These are phyloP conservation scores for Brachionus angularis DNA, from an alignment of 1,140 invertebrate species.

Conservation along the genomic window DNA sequence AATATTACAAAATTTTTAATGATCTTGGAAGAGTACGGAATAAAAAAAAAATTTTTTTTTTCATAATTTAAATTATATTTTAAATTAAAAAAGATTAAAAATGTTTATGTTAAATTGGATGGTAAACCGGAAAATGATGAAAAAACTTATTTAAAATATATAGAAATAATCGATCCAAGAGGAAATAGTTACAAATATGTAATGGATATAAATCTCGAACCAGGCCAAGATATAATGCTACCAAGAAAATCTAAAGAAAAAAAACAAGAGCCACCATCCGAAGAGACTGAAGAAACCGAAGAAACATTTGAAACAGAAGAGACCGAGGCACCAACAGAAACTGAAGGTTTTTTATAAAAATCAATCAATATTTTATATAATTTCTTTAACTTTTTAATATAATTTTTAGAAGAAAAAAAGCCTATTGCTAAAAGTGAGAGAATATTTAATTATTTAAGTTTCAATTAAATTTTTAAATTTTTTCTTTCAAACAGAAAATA, in stretches of 20 bases:
- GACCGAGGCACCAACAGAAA: not conserved
- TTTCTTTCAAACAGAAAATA: too few relatives aligned
- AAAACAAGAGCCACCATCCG: not conserved
- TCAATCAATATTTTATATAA: too few relatives aligned
- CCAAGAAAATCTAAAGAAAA: not conserved
- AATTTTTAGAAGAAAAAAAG: not conserved
- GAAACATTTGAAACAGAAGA: not conserved
- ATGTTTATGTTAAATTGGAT: slow-evolving; percentile 14
- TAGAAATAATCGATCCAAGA: slow-evolving; percentile 38
- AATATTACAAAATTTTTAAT: slow-evolving; percentile 11
- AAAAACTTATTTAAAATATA: not conserved
- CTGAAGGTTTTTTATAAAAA: not conserved
- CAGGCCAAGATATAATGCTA: not conserved
- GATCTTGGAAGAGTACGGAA: not conserved
- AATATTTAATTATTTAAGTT: too few relatives aligned
- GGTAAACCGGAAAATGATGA: slow-evolving; percentile 9
- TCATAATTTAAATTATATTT: too few relatives aligned
- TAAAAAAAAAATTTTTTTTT: too few relatives aligned
- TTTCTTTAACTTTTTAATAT: too few relatives aligned
- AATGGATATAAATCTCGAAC: not conserved
- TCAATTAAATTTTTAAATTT: too few relatives aligned
- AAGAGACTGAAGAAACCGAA: slow-evolving; percentile 12
- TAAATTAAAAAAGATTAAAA: slow-evolving; percentile 20
- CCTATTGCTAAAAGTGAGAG: too few relatives aligned
- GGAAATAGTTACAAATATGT: slow-evolving; percentile 32